Evolutionary conservation across 2,797 vertebrate genomes (phyloP), one percentile per base, ranked within the genome.

Genomic region (Pangasius sanitwongsei): DNA sequence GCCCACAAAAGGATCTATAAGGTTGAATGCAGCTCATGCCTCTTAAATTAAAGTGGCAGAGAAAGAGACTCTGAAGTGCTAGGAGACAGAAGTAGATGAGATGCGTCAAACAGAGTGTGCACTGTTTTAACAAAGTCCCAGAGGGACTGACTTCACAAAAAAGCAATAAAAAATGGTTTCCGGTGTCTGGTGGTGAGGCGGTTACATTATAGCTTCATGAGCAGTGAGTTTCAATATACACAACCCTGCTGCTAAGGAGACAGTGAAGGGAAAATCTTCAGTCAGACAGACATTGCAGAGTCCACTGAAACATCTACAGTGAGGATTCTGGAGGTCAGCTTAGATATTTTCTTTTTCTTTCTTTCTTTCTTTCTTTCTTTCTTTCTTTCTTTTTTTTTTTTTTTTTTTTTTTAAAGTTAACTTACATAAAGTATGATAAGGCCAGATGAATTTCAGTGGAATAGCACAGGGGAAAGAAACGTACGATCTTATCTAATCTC

Each of bases 391-490:
- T 85, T 50, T 50, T 50, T 89, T 91, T 83, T 92, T 85, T 69
- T 90, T 92, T 89, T 92, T 83, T 92, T 80, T 65, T 89, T 92
- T 93, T 63, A 50, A 88, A 44, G 37, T 65, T 41, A 50, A 87
- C 9, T 72, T 86, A 34, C 48, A 92, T 92, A 90, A 93, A 93
- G 91, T 91, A 75, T 84, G 87, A 93, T 92, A 90, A 92, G 87
- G 87, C 89, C 72, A 89, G 89, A 90, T 92, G 44, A 59, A 91
- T 91, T 92, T 91, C 83, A 63, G 88, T 57, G 57, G 37, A n/a
- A 81, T 82, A 69, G 88, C 78, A 87, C 77, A 77, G 67, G 77
- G 85, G 80, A 83, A 87, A 77, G 85, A 83, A 63, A 63, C 57
- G 44, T 16, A 44, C 28, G 34, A 84, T 92, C 53, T 89, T 87